These are phyloP conservation scores for Antechinus flavipes DNA, from an alignment of 2,113 vertebrate species.

Conservation along the genomic window DNA sequence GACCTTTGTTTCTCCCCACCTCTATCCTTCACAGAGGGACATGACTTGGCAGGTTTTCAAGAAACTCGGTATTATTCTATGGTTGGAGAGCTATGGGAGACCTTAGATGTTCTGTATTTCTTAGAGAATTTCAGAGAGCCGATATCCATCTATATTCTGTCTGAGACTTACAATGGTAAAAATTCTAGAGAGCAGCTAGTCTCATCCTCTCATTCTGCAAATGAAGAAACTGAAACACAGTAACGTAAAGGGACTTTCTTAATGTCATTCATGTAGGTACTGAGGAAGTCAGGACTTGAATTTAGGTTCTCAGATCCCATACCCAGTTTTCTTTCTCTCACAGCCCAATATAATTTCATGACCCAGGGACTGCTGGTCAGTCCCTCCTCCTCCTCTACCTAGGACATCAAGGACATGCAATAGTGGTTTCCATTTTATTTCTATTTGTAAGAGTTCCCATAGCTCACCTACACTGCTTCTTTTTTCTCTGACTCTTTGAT, in stretches of 20 bases:
- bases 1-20: neutral
- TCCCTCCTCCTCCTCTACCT: neutral
- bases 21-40: neutral
- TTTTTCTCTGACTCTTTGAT: neutral
- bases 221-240: neutral
- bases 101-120: neutral
- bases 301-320: neutral
- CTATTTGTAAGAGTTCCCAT: neutral
- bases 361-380: too few relatives aligned
- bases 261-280: neutral
- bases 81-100: neutral
- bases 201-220: neutral
- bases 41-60: neutral
- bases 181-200: neutral
- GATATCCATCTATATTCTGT: neutral
- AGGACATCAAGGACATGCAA: neutral
- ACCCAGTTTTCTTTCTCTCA: neutral
- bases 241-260: neutral
- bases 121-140: neutral
- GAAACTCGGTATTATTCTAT: neutral
- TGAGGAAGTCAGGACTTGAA: neutral
- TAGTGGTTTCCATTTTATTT: neutral
- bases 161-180: neutral
- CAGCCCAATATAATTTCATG: too few relatives aligned
- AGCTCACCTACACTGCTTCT: neutral